Percentiles rank a stretch among this genome's conserved stretches.
Conservation (phyloP, 2,888 invertebrate species). For the Opisthograptis luteolata region DNA sequence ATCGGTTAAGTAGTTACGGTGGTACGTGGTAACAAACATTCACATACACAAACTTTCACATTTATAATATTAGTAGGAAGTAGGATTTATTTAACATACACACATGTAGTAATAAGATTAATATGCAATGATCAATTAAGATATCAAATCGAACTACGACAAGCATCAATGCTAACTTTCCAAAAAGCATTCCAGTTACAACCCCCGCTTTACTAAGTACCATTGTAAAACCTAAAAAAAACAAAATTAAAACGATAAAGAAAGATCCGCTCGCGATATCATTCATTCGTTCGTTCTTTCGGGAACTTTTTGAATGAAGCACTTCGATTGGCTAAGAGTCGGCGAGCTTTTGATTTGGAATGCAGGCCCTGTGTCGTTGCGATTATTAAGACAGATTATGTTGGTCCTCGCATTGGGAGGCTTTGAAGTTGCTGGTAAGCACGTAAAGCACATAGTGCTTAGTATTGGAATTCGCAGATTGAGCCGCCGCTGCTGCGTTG, state of each 20-base stretch:
- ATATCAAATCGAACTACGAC: background rate
- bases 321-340: slow-evolving; percentile 77
- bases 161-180: slow-evolving; percentile 29
- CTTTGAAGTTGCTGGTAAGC: slow-evolving; percentile 16
- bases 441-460: slow-evolving; percentile 29
- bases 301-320: slow-evolving; percentile 40
- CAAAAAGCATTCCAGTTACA: slow-evolving; percentile 50
- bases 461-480: background rate
- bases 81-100: too few species aligned
- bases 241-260: slow-evolving; percentile 68
- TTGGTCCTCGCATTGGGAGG: slow-evolving; percentile 16
- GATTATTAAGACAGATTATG: slow-evolving; percentile 20
- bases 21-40: too few species aligned
- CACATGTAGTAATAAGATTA: too few species aligned
- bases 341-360: slow-evolving; percentile 54
- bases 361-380: slow-evolving; percentile 32
- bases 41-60: too few species aligned
- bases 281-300: slow-evolving; percentile 65
- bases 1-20: too few species aligned
- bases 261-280: slow-evolving; percentile 78
- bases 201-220: slow-evolving; percentile 70
- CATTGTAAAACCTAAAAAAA: slow-evolving; percentile 51
- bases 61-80: too few species aligned
- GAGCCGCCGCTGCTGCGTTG: too few species aligned
- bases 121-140: too few species aligned